Evolutionary conservation across 1,140 invertebrate species (phyloP).

Genomic region (Lordiphosa mommai): DNA sequence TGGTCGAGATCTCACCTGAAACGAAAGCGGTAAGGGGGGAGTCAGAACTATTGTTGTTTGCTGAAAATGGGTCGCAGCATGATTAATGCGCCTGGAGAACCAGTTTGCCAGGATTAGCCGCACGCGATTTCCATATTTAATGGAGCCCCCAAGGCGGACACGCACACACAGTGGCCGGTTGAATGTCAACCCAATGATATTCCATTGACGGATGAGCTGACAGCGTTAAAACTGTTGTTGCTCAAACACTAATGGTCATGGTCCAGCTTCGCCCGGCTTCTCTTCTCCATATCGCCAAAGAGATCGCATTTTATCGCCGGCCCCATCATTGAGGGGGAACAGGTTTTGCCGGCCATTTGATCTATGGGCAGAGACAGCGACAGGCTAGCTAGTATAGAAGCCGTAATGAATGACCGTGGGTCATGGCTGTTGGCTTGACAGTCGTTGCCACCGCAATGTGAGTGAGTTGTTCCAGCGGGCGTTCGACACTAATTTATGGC

Average conservation of each 20-base stretch:
- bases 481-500: constrained; percentile 68
- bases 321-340: constrained; percentile 27
- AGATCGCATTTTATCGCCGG: constrained; percentile 58
- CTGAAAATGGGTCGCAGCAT: background rate
- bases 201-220: constrained; percentile 79
- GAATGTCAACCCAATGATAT: constrained; percentile 78
- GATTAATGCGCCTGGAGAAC: constrained; percentile 16
- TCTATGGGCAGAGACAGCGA: constrained; percentile 59
- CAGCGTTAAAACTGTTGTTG: constrained; percentile 80
- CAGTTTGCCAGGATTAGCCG: constrained; percentile 69
- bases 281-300: constrained; percentile 23
- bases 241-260: constrained; percentile 77
- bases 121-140: constrained; percentile 78
- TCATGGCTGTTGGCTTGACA: constrained; percentile 68
- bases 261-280: constrained; percentile 9
- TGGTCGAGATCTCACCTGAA: constrained; percentile 91
- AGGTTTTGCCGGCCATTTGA: constrained; percentile 61
- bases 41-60: constrained; percentile 1
- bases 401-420: constrained; percentile 77
- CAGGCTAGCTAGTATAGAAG: constrained; percentile 23
- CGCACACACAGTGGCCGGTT: constrained; percentile 50
- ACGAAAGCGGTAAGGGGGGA: constrained; percentile 28
- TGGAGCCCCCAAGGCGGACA: constrained; percentile 59
- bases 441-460: constrained; percentile 24
- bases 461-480: constrained; percentile 69